phyloP scores from a whole-genome alignment of 2,113 vertebrate genomes.

The Elachura formosa region DNA sequence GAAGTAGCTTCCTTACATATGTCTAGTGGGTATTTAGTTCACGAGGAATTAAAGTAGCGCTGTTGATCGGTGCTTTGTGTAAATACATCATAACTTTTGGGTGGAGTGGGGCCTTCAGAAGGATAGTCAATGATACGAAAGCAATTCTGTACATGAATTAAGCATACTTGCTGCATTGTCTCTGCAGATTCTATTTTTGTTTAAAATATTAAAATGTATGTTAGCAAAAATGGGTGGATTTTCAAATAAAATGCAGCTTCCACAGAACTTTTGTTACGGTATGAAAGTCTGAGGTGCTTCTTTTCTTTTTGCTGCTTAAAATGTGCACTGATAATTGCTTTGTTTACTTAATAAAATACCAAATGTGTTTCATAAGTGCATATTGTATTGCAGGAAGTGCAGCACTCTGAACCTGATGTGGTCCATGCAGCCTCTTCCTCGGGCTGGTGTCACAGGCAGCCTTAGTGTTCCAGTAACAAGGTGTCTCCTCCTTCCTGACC shows the following conservation, averaged over 20 bases:
- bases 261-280: slow-evolving; percentile 81
- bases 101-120: slow-evolving; percentile 76
- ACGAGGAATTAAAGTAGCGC: slow-evolving; percentile 73
- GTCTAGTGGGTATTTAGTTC: slow-evolving; percentile 77
- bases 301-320: slow-evolving; percentile 62
- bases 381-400: not conserved
- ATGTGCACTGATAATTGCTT: slow-evolving; percentile 55
- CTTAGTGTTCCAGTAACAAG: not conserved
- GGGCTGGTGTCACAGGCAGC: rapidly evolving
- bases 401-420: rapidly evolving
- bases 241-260: slow-evolving; percentile 99
- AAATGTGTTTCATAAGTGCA: not conserved
- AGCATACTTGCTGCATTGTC: slow-evolving; percentile 92
- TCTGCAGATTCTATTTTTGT: slow-evolving; percentile 97
- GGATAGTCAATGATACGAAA: slow-evolving; percentile 87
- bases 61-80: slow-evolving; percentile 97
- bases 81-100: slow-evolving; percentile 81
- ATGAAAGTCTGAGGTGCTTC: slow-evolving; percentile 68
- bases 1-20: slow-evolving; percentile 78
- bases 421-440: rapidly evolving
- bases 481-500: not conserved
- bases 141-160: slow-evolving; percentile 91
- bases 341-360: slow-evolving; percentile 71
- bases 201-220: slow-evolving; percentile 97
- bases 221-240: slow-evolving; percentile 95